Percentiles rank a stretch among this genome's conserved stretches.
phyloP scores from a whole-genome alignment of 2,797 vertebrate genomes.

The Premnoplex brunnescens region DNA sequence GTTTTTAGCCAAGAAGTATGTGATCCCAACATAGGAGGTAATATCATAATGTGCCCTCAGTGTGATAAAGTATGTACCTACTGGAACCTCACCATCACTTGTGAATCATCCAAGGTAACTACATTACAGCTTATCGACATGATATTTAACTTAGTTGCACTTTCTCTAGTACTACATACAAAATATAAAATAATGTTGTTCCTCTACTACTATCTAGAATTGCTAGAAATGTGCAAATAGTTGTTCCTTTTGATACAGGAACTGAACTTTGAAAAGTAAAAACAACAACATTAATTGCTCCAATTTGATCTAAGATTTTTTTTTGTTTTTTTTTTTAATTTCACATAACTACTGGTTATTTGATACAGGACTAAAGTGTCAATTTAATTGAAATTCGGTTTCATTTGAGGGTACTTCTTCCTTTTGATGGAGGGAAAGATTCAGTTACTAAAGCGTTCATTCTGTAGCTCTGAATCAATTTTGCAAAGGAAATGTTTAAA shows the following conservation, averaged over 20 bases:
- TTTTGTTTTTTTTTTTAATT: neutral
- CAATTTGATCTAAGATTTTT: neutral
- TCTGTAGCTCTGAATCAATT: neutral
- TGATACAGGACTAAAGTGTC: neutral
- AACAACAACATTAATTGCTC: neutral
- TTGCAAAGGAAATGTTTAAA: neutral
- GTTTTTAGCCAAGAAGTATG: conserved; percentile 91
- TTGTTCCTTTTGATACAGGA: neutral
- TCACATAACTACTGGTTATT: neutral
- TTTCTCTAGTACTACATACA: neutral
- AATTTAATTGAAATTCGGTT: neutral
- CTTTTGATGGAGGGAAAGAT: neutral
- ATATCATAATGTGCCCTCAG: conserved; percentile 92
- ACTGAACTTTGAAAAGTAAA: neutral
- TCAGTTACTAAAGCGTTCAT: neutral
- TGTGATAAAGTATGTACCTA: conserved; percentile 88
- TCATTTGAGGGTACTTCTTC: neutral
- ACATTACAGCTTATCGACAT: neutral
- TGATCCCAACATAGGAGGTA: conserved; percentile 85
- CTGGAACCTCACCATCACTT: conserved; percentile 91
- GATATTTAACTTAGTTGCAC: neutral
- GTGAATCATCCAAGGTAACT: conserved; percentile 90
- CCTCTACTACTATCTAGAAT: neutral
- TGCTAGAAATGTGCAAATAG: neutral
- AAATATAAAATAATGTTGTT: neutral